Conservation (phyloP, 92 coral and sea anemone species). For the Epizoanthus rinbou region DNA sequence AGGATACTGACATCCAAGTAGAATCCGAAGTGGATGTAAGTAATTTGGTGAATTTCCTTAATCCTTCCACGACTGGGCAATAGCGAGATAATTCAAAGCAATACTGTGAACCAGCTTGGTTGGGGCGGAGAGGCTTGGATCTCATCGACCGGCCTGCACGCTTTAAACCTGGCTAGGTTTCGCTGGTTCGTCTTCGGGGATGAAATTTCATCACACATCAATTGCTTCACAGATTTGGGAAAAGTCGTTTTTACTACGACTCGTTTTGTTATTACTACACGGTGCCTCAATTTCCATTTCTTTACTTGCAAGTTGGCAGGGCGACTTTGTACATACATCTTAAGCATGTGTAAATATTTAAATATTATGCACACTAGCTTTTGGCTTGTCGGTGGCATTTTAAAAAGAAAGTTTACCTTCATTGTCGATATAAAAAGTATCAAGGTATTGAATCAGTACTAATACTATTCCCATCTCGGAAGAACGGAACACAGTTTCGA, state of each 20-base stretch:
- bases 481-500: background rate
- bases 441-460: background rate
- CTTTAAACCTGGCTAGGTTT: constrained; percentile 28
- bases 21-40: constrained; percentile 81
- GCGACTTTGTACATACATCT: constrained; percentile 64
- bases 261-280: constrained; percentile 13
- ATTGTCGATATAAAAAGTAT: constrained; percentile 25
- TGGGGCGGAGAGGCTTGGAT: constrained; percentile 47
- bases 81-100: constrained; percentile 31
- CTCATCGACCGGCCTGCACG: constrained; percentile 28
- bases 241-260: constrained; percentile 33
- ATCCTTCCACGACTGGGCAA: constrained; percentile 38
- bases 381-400: constrained; percentile 47
- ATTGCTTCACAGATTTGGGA: constrained; percentile 13
- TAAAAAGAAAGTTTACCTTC: constrained; percentile 44
- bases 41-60: constrained; percentile 47
- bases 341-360: constrained; percentile 90
- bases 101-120: constrained; percentile 22
- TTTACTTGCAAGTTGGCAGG: constrained; percentile 58
- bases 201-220: constrained; percentile 14
- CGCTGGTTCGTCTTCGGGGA: constrained; percentile 30
- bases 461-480: background rate
- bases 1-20: constrained; percentile 79
- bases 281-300: constrained; percentile 33
- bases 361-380: constrained; percentile 73